A percentile compares a stretch with the other conserved stretches of the same genome.
Conservation (phyloP, 2,797 vertebrate genomes). For the Microctenopoma stevenorrisi region DNA sequence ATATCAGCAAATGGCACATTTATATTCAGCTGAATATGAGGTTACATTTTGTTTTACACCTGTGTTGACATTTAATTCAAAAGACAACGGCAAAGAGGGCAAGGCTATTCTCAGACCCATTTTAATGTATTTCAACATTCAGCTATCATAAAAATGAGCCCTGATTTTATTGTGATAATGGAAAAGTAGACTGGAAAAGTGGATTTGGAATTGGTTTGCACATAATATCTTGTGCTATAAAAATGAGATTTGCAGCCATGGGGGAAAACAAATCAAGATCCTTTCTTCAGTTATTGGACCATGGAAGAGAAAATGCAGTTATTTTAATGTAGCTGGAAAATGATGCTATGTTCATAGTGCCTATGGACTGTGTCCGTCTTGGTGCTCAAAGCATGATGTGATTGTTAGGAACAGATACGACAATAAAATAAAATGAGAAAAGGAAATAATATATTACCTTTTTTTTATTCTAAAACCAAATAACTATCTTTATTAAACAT, state of each 20-base stretch:
- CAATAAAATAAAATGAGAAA: slow-evolving; percentile 10
- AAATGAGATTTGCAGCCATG: slow-evolving; percentile 80
- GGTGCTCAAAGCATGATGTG: slow-evolving; percentile 45
- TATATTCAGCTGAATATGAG: slow-evolving; percentile 80
- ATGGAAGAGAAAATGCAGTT: slow-evolving; percentile 81
- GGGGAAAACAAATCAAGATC: slow-evolving; percentile 82
- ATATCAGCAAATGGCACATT: slow-evolving; percentile 83
- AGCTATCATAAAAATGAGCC: slow-evolving; percentile 75
- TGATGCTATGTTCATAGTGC: slow-evolving; percentile 58
- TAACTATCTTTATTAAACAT: background rate
- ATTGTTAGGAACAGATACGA: slow-evolving; percentile 52
- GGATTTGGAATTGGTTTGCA: slow-evolving; percentile 82
- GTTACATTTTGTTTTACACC: slow-evolving; percentile 84
- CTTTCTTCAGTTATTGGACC: slow-evolving; percentile 81
- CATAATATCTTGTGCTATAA: slow-evolving; percentile 80
- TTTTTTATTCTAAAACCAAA: background rate
- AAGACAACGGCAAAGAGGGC: slow-evolving; percentile 79
- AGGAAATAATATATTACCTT: background rate
- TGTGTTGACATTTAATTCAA: slow-evolving; percentile 84
- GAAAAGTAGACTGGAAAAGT: slow-evolving; percentile 81
- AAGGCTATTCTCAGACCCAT: slow-evolving; percentile 69
- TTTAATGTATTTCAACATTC: slow-evolving; percentile 82
- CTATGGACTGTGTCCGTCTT: slow-evolving; percentile 56
- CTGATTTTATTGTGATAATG: slow-evolving; percentile 84
- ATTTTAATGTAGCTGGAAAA: slow-evolving; percentile 79